Evolutionary conservation across 2,888 invertebrate genomes (phyloP), one percentile per base, ranked within the genome.

Genomic region (Himalopsyche tibetana): DNA sequence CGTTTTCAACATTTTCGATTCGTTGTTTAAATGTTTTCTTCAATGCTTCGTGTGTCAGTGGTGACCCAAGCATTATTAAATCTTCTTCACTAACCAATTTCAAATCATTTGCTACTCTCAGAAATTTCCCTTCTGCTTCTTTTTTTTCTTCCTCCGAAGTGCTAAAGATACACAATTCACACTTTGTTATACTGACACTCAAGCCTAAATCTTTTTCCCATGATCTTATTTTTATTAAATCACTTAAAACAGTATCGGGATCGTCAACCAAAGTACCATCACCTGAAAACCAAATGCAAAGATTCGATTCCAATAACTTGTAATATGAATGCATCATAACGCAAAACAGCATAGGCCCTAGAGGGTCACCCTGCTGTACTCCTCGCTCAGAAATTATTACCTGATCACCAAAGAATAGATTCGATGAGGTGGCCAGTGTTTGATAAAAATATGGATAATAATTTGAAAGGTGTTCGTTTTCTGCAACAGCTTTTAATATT

Each of bases 391-490:
- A 74, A 74, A 2, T 38, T 12, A 74, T 74, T 4, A 74, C 5
- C 2, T 74, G 4, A 1, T 19, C 5, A 15, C 74, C 74, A 74
- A 36, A 74, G 15, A 38, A 74, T 15, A 74, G 15, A 74, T 74
- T 38, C 12, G 74, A 74, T 12, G 74, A 15, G 0, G 9, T 36
- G 36, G 36, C 74, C 15, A 74, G 74, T 74, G 74, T 12, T 74
- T 74, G 38, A 38, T 36, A 74, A 11, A 74, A 74, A 74, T 38
- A 74, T 36, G 74, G 38, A 74, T 74, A 74, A 15, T 74, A 74
- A 5, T 74, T 15, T 38, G 4, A 36, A 36, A 74, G 28, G 2
- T 12, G 5, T 36, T 19, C 38, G 12, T 74, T 12, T 11, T 74
- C 74, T 74, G 28, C 11, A 74, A 74, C 36, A 36, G 28, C 36